Base-by-base conservation (phyloP, 2,888 invertebrate genomes). In the Allygus modestus region DNA sequence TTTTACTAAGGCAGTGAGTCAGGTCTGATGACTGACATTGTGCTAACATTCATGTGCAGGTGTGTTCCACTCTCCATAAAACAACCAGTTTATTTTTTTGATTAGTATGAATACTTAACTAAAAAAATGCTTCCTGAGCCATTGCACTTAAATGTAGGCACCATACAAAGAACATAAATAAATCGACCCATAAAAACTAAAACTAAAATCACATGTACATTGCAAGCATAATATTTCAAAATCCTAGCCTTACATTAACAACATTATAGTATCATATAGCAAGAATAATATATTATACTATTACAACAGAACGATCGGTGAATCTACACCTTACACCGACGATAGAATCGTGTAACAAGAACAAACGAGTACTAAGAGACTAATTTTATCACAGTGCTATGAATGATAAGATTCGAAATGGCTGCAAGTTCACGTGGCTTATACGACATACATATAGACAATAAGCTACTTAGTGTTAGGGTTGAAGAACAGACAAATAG, bases 381-480 rank as follows among this genome's bases (percentile, higher is more conserved):
- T 28, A 77, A 26, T 28, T 26, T 73, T 77, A 77, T 77, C 77
- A 77, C 77, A 77, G 77, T 77, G 77, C 77, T 77, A 77, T 43
- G 20, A 77, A 77, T 51, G 46, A 77, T 77, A 77, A 77, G 23
- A 77, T 43, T 41, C 77, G 26, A 77, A 43, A 77, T 51, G 77
- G 77, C 77, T 28, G 77, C 77, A 77, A 43, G 41, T 43, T 43
- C 73, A 37, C 23, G 41, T 73, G 26, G 73, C 41, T 69, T 37
- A 31, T 65, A 65, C 65, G n/a, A n/a, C n/a, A n/a, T n/a, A 31
- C 28, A 65, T 12, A 28, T 65, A 65, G 65, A 65, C 65, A 65
- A 65, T 5, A 65, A 65, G 65, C 65, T 65, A 31, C 54, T 65
- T 28, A 28, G 65, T 28, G 28, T 23, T n/a, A 23, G 65, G 65